phyloP scores from a whole-genome alignment of 2,888 invertebrate species.

The Xanthia togata region DNA sequence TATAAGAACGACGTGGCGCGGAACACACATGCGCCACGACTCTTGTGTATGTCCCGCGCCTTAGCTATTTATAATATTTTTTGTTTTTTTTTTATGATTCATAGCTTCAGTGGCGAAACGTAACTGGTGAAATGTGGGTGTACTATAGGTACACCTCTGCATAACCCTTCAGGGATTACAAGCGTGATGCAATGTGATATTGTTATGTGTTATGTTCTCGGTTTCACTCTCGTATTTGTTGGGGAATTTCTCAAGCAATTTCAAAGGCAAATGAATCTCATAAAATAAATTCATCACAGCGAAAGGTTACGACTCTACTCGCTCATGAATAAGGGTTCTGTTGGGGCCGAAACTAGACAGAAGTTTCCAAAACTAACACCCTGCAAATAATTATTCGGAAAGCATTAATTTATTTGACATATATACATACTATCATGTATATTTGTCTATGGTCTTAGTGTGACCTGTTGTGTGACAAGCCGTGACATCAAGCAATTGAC shows the following conservation, averaged over 20 bases:
- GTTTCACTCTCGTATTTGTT: background rate
- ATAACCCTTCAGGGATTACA: background rate
- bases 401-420: background rate
- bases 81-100: too few species aligned
- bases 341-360: background rate
- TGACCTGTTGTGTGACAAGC: background rate
- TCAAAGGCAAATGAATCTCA: background rate
- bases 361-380: background rate
- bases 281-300: background rate
- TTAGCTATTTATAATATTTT: too few species aligned
- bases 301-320: background rate
- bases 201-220: background rate
- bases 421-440: background rate
- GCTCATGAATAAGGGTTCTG: constrained; percentile 21
- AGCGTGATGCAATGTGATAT: background rate
- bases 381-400: background rate
- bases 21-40: too few species aligned
- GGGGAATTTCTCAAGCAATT: background rate
- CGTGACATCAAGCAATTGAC: background rate
- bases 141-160: too few species aligned
- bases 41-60: too few species aligned
- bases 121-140: background rate
- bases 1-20: too few species aligned
- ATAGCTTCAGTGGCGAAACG: background rate
- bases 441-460: background rate